Evolutionary conservation across 2,113 vertebrate species (phyloP), one percentile per base, ranked within the genome.

Genomic region (Ceuthmochares aereus): DNA sequence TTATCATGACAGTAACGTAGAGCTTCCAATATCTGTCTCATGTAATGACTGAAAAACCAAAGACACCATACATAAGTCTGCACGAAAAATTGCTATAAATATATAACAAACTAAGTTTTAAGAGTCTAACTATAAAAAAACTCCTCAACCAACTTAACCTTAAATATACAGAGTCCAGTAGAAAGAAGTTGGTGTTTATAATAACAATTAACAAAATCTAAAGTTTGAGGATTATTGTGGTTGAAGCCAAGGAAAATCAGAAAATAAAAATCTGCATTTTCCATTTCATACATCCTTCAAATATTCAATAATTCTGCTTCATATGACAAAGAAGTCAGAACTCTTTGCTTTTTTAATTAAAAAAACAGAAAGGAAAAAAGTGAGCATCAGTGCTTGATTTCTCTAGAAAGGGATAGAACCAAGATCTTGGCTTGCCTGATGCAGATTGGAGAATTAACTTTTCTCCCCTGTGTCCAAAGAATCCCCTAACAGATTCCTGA

Each of bases 1-100:
- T 99, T 99, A 98, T 99, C 99, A 93, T 99, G 99, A 98, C 99
- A 99, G 97, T 99, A 99, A 70, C 99, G 99, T 47, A 99, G 98
- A 37, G 99, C 99, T 98, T 99, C 99, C 42, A 99, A 96, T 97
- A 99, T 99, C 98, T 99, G 99, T 60, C 99, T 98, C 99, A 99
- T 99, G 98, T 99, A 99, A 98, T 99, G 99, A 98, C 99, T 99
- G 98, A 76, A 97, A 97, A 97, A 97, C 91, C 55, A 98, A 97
- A 97, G 58, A 96, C 52, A 96, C 78, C 36, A 76, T 63, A 82
- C 55, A 86, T n/a, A 94, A 94, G 67, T 9, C 14, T 74, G 49
- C 42, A 85, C 63, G 14, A 56, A 85, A 80, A 89, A 67, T 7
- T 16, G 84, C 60, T 84, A 14, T 13, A 60, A 3, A 62, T 5